Percentiles rank a stretch among this genome's conserved stretches.
Conservation (phyloP, 2,113 vertebrate species). For the Raphicerus campestris region DNA sequence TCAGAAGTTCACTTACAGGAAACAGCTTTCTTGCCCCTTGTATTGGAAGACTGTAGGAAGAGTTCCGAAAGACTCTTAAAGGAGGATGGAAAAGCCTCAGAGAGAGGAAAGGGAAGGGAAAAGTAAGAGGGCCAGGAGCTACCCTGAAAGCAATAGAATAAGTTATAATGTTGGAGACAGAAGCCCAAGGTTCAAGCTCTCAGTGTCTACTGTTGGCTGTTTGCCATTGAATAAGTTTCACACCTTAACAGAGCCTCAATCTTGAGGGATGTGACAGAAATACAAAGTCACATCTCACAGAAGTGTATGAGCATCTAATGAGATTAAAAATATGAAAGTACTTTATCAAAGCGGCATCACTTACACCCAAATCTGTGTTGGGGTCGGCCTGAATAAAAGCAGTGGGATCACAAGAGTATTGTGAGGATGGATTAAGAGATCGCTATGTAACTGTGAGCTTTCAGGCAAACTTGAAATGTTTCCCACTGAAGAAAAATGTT, state of each 20-base stretch:
- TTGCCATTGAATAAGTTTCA: neutral
- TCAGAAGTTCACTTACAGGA: neutral
- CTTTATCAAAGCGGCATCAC: neutral
- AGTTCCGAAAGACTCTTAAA: too few species aligned
- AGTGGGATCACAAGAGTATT: neutral
- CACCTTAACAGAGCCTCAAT: neutral
- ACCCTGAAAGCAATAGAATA: neutral
- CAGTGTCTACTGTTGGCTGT: neutral
- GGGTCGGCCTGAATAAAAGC: neutral
- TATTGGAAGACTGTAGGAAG: neutral
- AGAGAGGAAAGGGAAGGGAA: neutral
- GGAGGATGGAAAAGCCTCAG: neutral
- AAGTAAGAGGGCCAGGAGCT: rapidly evolving
- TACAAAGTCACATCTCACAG: neutral
- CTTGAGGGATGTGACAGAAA: neutral
- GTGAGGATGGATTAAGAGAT: neutral
- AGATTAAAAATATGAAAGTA: neutral
- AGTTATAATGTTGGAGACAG: neutral
- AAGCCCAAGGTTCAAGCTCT: neutral
- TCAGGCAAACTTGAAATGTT: neutral
- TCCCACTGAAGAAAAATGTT: neutral
- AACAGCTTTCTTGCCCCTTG: neutral
- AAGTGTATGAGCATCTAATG: neutral
- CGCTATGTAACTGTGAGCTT: neutral
- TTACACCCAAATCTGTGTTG: neutral